Conservation (phyloP, 1,140 invertebrate species). For the Diabrotica virgifera region DNA sequence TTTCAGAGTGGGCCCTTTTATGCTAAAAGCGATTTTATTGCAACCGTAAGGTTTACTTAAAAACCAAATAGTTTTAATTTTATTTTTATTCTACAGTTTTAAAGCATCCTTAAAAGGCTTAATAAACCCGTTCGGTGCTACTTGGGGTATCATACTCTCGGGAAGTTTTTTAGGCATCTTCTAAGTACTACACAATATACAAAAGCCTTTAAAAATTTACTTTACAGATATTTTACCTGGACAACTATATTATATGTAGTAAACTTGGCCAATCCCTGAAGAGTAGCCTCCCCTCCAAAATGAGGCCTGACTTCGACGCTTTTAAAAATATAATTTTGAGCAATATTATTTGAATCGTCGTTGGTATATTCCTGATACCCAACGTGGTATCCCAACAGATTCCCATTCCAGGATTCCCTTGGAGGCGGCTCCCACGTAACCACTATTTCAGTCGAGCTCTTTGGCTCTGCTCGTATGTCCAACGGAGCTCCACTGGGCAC, state of each 20-base stretch:
- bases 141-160: too few species aligned
- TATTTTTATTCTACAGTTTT: too few species aligned
- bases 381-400: slow-evolving; percentile 89
- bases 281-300: slow-evolving; percentile 62
- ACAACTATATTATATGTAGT: slow-evolving; percentile 87
- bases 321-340: slow-evolving; percentile 64
- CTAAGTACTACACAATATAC: too few species aligned
- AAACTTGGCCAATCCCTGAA: slow-evolving; percentile 76
- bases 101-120: too few species aligned
- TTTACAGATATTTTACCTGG: slow-evolving; percentile 51
- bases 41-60: too few species aligned
- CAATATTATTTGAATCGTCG: slow-evolving; percentile 46
- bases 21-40: too few species aligned
- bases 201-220: too few species aligned
- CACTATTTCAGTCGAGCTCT: slow-evolving; percentile 84
- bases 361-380: slow-evolving; percentile 72
- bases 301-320: slow-evolving; percentile 66
- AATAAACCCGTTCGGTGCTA: too few species aligned
- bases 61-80: too few species aligned
- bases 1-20: too few species aligned
- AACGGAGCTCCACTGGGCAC: slow-evolving; percentile 83
- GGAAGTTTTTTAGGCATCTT: too few species aligned
- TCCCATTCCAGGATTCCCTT: slow-evolving; percentile 85
- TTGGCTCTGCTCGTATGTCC: slow-evolving; percentile 80
- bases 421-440: slow-evolving; percentile 88